Conservation (phyloP, 2,888 invertebrate species). For the Agrotis puta region DNA sequence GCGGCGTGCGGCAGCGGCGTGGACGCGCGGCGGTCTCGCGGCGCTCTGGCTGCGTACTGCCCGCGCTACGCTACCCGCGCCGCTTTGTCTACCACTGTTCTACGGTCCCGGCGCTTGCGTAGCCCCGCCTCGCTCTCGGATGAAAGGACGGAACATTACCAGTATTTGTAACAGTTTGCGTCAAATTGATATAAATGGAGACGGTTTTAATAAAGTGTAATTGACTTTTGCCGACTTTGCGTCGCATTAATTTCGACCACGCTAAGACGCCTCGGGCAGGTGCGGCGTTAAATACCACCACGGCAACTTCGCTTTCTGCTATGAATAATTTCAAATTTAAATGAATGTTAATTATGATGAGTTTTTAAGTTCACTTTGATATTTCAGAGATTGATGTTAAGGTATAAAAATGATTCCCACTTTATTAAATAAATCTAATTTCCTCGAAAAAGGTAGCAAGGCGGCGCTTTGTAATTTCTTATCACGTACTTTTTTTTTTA, state of each 20-base stretch:
- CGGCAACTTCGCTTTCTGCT: conserved; percentile 84
- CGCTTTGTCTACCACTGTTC: conserved; percentile 75
- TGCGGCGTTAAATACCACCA: conserved; percentile 87
- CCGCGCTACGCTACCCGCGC: conserved; percentile 81
- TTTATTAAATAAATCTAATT: conserved; percentile 48
- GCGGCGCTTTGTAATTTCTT: conserved; percentile 12
- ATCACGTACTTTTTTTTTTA: not conserved
- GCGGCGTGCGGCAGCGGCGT: conserved; percentile 75
- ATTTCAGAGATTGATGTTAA: conserved; percentile 74
- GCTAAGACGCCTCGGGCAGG: conserved; percentile 89
- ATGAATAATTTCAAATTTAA: conserved; percentile 89
- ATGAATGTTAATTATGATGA: conserved; percentile 89
- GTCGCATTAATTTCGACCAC: conserved; percentile 90
- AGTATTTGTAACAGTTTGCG: conserved; percentile 91
- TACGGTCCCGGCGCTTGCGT: conserved; percentile 87
- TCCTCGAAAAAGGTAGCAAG: conserved; percentile 11
- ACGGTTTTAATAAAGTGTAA: conserved; percentile 91
- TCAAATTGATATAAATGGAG: conserved; percentile 91
- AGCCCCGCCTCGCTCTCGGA: conserved; percentile 88
- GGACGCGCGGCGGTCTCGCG: conserved; percentile 69
- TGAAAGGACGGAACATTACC: conserved; percentile 90
- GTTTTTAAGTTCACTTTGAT: conserved; percentile 82
- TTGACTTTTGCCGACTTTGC: conserved; percentile 91
- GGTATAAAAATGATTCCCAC: conserved; percentile 64
- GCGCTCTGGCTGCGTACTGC: conserved; percentile 75